These are phyloP conservation scores for Thymallus thymallus DNA, from an alignment of 2,113 vertebrate genomes.

Conservation along the genomic window DNA sequence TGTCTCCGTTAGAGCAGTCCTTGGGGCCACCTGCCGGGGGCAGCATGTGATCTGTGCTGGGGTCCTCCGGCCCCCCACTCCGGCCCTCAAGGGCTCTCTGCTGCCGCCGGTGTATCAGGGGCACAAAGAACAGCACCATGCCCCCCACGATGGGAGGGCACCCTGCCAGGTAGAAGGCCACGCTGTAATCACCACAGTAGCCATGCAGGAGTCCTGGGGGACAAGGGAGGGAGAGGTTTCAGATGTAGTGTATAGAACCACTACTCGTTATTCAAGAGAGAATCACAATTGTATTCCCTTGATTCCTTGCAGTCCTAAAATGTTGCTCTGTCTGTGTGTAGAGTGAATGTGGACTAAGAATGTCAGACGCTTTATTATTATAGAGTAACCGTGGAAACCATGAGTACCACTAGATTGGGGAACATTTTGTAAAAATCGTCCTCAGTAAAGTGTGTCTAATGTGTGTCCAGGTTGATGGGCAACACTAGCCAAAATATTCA, in stretches of 20 bases:
- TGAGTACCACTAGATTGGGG: too few relatives aligned
- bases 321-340: too few relatives aligned
- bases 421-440: too few relatives aligned
- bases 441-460: neutral
- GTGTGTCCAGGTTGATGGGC: neutral
- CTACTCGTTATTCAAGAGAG: too few relatives aligned
- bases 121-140: conserved; percentile 88
- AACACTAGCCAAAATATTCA: neutral
- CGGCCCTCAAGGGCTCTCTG: conserved; percentile 63
- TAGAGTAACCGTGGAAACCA: too few relatives aligned
- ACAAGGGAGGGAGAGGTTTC: neutral
- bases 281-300: too few relatives aligned
- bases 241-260: too few relatives aligned
- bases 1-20: conserved; percentile 84
- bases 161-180: conserved; percentile 94
- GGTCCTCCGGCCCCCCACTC: conserved; percentile 71
- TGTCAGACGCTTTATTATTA: too few relatives aligned
- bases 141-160: conserved; percentile 90
- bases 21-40: conserved; percentile 58
- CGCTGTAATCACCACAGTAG: conserved; percentile 82
- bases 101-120: conserved; percentile 82
- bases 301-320: too few relatives aligned
- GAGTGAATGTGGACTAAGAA: too few relatives aligned
- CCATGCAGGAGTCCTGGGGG: conserved; percentile 84
- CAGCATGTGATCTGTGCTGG: conserved; percentile 74